These are phyloP conservation scores for Hiodon alosoides DNA, from an alignment of 2,113 vertebrate genomes.

Conservation along the genomic window DNA sequence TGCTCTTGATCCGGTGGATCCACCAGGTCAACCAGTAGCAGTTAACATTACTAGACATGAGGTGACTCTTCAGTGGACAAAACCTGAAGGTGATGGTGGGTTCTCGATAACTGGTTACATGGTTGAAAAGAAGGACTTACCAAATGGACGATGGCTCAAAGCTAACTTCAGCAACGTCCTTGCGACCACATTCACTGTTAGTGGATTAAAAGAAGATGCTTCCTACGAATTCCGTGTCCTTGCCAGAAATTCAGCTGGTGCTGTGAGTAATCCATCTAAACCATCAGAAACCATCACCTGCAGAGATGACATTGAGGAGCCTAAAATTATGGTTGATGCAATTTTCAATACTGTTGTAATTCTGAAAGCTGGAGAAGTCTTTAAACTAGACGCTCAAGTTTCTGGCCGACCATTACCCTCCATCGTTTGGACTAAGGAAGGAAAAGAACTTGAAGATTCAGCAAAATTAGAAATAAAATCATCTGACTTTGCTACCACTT, in stretches of 20 bases:
- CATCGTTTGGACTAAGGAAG: conserved; percentile 91
- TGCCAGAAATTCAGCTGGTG: conserved; percentile 88
- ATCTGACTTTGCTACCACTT: conserved; percentile 77
- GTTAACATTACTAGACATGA: conserved; percentile 82
- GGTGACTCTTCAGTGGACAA: conserved; percentile 88
- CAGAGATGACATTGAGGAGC: conserved; percentile 90
- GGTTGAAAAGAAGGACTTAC: conserved; percentile 91
- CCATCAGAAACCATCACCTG: conserved; percentile 86
- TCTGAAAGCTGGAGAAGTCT: conserved; percentile 86
- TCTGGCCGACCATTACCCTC: conserved; percentile 85
- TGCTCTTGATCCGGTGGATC: conserved; percentile 91
- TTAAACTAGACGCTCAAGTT: conserved; percentile 92
- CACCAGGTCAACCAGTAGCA: conserved; percentile 85
- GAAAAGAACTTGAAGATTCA: conserved; percentile 86
- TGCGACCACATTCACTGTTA: conserved; percentile 91
- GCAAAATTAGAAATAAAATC: conserved; percentile 83
- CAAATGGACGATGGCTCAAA: conserved; percentile 87
- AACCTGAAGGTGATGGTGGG: conserved; percentile 94
- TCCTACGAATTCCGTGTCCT: conserved; percentile 90
- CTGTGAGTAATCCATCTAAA: conserved; percentile 89
- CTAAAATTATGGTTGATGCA: conserved; percentile 89
- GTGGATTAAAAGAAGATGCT: conserved; percentile 85
- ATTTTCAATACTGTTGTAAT: conserved; percentile 83
- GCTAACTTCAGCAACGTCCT: conserved; percentile 96
- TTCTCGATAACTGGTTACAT: conserved; percentile 96